Conservation (phyloP, 1,140 invertebrate genomes). For the Condylostylus longicornis region DNA sequence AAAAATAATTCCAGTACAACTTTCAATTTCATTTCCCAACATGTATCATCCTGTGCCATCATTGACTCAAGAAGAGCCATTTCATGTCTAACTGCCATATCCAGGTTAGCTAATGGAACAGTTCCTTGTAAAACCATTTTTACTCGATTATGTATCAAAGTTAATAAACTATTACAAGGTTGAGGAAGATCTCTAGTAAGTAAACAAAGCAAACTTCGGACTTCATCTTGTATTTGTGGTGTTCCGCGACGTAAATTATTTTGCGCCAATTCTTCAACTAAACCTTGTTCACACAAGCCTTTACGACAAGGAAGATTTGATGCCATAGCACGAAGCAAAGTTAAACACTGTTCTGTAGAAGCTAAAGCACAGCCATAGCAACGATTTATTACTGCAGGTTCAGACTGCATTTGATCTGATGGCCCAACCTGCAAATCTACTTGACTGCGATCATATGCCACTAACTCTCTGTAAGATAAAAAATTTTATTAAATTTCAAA, state of each 20-base stretch:
- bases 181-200: conserved; percentile 80
- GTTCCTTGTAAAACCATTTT: conserved; percentile 52
- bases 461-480: conserved; percentile 49
- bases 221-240: conserved; percentile 68
- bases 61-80: conserved; percentile 76
- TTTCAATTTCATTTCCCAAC: conserved; percentile 85
- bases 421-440: conserved; percentile 32
- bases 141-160: conserved; percentile 67
- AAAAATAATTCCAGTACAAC: conserved; percentile 77
- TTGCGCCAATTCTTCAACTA: conserved; percentile 80
- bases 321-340: conserved; percentile 78
- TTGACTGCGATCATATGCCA: conserved; percentile 81
- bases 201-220: conserved; percentile 71
- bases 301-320: conserved; percentile 63
- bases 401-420: conserved; percentile 11
- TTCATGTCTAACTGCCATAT: conserved; percentile 66
- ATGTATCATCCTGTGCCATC: conserved; percentile 81
- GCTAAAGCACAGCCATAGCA: conserved; percentile 77
- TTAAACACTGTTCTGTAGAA: conserved; percentile 86
- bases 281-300: conserved; percentile 67
- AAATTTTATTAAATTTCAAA: conserved; percentile 21
- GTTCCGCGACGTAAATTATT: conserved; percentile 74
- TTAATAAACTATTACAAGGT: conserved; percentile 74
- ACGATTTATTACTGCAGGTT: conserved; percentile 31
- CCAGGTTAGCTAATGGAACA: conserved; percentile 46